phyloP scores from a whole-genome alignment of 2,113 vertebrate species.

The Megalops atlanticus region DNA sequence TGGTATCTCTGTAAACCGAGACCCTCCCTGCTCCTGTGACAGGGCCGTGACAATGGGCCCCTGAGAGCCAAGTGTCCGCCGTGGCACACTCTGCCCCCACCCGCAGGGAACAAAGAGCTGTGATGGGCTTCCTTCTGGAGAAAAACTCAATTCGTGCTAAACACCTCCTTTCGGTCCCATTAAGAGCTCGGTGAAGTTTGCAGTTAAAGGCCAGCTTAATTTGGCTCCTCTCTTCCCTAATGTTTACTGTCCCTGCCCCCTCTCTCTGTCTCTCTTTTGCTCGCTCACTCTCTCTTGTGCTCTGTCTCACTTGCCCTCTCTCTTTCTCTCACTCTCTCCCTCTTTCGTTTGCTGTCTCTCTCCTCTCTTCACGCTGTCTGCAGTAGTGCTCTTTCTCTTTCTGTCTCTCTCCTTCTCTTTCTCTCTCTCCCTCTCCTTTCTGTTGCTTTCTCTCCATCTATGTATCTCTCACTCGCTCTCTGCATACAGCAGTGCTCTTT shows the following conservation, averaged over 20 bases:
- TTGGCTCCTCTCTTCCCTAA: constrained; percentile 34
- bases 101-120: neutral
- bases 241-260: constrained; percentile 9
- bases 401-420: neutral
- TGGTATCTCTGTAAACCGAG: neutral
- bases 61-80: constrained; percentile 37
- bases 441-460: neutral
- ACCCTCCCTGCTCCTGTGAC: constrained; percentile 24
- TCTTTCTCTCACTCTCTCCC: no score
- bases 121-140: constrained; percentile 22
- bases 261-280: neutral
- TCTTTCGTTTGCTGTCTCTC: neutral
- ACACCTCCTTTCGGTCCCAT: neutral
- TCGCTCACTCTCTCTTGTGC: neutral
- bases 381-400: neutral
- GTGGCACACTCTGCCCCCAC: constrained; percentile 27
- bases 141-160: constrained; percentile 38
- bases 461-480: neutral
- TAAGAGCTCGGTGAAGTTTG: neutral
- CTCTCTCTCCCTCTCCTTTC: neutral
- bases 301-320: neutral
- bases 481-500: neutral
- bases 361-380: no score
- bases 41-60: constrained; percentile 41
- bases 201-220: neutral